Base-by-base conservation (phyloP, 2,113 vertebrate genomes). In the Anoplopoma fimbria region DNA sequence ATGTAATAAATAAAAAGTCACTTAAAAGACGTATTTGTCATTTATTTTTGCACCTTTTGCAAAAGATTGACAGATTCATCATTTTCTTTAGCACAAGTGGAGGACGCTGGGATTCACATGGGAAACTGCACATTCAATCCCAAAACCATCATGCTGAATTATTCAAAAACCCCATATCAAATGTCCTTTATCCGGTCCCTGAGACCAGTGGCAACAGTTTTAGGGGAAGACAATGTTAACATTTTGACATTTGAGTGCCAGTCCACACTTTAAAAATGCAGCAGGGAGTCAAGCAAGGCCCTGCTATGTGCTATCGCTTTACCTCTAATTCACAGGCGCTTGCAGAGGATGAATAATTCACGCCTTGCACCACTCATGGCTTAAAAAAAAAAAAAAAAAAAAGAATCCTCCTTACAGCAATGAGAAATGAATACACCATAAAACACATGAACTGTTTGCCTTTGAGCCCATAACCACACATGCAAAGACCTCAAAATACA, bases 301-400 rank as follows among this genome's bases (percentile, higher is more conserved):
- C 55, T 14, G 69, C 88, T 71, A 72, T 60, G 82, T 69, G 75
- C 81, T 91, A 95, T 95, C 94, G 42, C 82, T 91, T 95, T 95
- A 95, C 94, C 83, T 91, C 91, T 92, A 93, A 93, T 94, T 92
- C 89, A 91, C 73, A 58, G 33, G 72, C 51, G 57, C 73, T 38
- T 88, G 92, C 75, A 68, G 58, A 14, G 51, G 57, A 91, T 95
- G 76, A 93, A 95, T 95, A 86, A 94, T 95, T 94, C 80, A 95
- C 19, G 42, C 38, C 27, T 53, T 58, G 69, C 75, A 27, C 75
- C 75, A 75, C 77, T 79, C 61, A 23, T 65, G 75, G 89, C 84
- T 88, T 82, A 72, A 36, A 38, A 65, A 57, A 42, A 40, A 38
- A 38, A 38, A 75, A n/a, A n/a, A n/a, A n/a, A 81, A 70, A 29